These are phyloP conservation scores for Imbricaverruca yamaguchii DNA, from an alignment of 2,888 invertebrate species.

Conservation along the genomic window DNA sequence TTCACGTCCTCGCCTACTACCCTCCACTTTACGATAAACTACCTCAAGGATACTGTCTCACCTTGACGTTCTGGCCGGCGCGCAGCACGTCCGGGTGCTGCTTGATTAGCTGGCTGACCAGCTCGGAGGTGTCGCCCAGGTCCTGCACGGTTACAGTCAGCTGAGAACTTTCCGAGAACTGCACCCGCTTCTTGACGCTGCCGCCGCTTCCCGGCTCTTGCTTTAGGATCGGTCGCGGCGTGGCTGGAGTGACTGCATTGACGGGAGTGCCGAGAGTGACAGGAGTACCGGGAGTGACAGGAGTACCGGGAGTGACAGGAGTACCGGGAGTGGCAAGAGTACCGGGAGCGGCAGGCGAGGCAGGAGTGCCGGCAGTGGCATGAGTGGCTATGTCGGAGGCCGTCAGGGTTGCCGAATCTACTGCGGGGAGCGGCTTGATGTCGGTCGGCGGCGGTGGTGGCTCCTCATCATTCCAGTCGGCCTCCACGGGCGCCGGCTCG, in stretches of 20 bases:
- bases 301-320: background rate
- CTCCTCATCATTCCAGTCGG: background rate
- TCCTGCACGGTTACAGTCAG: conserved; percentile 8
- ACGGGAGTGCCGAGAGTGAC: background rate
- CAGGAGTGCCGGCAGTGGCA: background rate
- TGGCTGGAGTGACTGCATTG: background rate
- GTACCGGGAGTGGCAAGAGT: too few relatives aligned
- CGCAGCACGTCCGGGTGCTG: conserved; percentile 13
- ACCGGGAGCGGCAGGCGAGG: background rate
- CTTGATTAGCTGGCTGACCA: background rate
- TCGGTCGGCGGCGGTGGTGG: background rate
- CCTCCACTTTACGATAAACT: too few relatives aligned
- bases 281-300: background rate
- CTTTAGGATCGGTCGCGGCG: background rate
- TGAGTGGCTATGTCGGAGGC: background rate
- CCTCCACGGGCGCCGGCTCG: background rate
- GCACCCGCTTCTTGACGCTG: conserved; percentile 2
- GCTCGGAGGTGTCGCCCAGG: background rate
- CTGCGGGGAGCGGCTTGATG: too few relatives aligned
- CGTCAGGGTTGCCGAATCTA: background rate
- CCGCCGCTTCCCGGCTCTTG: background rate
- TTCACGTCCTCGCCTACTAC: too few relatives aligned
- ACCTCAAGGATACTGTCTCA: background rate
- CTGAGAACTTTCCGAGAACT: background rate
- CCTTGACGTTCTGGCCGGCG: conserved; percentile 14